phyloP scores from a whole-genome alignment of 2,113 vertebrate genomes.

The Addax nasomaculatus region DNA sequence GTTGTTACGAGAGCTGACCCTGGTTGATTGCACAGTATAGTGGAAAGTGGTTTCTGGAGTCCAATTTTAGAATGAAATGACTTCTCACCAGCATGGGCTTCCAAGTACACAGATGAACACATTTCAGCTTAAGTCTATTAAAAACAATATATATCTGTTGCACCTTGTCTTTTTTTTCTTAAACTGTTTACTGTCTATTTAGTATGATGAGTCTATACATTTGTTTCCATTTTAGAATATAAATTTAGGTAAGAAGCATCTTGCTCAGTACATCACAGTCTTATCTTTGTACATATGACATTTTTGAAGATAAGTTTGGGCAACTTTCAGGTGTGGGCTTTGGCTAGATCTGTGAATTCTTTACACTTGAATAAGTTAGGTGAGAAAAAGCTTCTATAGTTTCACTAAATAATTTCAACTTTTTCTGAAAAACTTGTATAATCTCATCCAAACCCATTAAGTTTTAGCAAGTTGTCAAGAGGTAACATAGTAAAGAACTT shows the following conservation, averaged over 20 bases:
- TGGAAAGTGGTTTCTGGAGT: background rate
- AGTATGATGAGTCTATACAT: background rate
- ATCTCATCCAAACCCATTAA: background rate
- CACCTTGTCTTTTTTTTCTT: background rate
- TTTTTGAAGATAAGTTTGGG: background rate
- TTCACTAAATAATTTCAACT: background rate
- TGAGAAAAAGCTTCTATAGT: background rate
- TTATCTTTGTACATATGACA: background rate
- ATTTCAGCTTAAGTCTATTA: background rate
- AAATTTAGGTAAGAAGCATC: background rate
- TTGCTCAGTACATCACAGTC: background rate
- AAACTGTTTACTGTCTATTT: background rate
- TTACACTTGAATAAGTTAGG: background rate
- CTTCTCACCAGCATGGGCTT: background rate
- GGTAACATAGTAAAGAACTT: background rate
- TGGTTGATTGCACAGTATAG: background rate
- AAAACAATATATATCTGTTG: background rate
- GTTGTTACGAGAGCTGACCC: background rate
- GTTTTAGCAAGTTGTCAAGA: background rate
- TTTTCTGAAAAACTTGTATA: background rate
- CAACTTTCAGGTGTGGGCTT: background rate
- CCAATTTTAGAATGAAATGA: background rate
- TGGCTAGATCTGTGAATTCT: conserved; percentile 23
- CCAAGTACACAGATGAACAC: background rate
- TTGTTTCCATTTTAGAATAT: conserved; percentile 23